Evolutionary conservation across 2,888 invertebrate species (phyloP), one percentile per base, ranked within the genome.

Genomic region (Andricus curvator): DNA sequence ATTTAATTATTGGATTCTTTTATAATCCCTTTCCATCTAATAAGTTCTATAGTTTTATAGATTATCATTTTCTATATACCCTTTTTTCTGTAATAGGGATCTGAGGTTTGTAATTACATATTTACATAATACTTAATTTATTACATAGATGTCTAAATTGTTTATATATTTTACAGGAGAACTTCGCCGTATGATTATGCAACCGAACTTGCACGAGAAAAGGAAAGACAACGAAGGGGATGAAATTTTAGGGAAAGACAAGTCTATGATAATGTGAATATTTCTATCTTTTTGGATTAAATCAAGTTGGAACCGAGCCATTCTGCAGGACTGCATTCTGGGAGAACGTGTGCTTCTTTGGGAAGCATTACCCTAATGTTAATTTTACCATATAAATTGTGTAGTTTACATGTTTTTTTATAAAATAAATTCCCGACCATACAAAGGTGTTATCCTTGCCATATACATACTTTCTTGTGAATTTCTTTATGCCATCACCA

Each of bases 341-440:
- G 78, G 65, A 80, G 37, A 56, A n/a, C 74, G 65, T 74, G 15
- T 81, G 79, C 82, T 82, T 44, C 74, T 64, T 78, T 25, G 60
- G 15, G 77, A 80, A 78, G 78, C 48, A 29, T 82, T 88, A 90
- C 88, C 87, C 88, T 88, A 87, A 89, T 87, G 83, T 88, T 88
- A 88, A 89, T 87, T 88, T 81, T 84, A 88, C 82, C 87, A 85
- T 88, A 89, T 87, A 84, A 87, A 88, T 86, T 85, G 84, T 91
- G 91, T 91, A 92, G 90, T 91, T 91, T 88, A 88, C 88, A 89
- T 89, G 90, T 90, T 91, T 91, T 91, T 91, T 90, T 90, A 91
- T 90, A 89, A 91, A 91, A 62, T 80, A 74, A 74, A 74, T 56
- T 29, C 11, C 33, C 33, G 33, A 74, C 51, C 74, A 74, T 15